Conservation (phyloP, 2,113 vertebrate genomes). For the Pogona vitticeps region DNA sequence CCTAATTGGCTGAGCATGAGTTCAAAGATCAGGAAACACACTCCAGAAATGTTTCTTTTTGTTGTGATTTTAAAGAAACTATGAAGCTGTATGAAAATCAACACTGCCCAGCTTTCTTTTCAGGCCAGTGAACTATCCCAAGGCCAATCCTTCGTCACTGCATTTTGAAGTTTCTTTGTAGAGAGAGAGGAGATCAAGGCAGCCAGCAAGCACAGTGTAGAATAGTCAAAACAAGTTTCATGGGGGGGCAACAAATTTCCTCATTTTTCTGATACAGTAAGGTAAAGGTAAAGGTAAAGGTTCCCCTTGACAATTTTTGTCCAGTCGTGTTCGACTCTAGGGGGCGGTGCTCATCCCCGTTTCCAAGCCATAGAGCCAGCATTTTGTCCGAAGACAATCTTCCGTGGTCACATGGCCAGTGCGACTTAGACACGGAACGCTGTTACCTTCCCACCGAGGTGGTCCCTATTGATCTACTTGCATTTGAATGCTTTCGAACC, state of each 20-base stretch:
- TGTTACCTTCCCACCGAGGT: too few species aligned
- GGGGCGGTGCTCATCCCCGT: too few species aligned
- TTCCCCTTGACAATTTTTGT: too few species aligned
- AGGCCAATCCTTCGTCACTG: constrained; percentile 3
- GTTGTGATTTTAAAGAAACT: constrained; percentile 36
- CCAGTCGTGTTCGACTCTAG: too few species aligned
- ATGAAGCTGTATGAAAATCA: neutral
- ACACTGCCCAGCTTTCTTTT: neutral
- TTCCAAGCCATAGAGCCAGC: too few species aligned
- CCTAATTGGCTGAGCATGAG: constrained; percentile 31
- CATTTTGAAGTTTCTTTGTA: constrained; percentile 25
- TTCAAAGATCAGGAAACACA: constrained; percentile 49
- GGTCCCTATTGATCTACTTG: too few species aligned
- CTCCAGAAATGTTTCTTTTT: constrained; percentile 44
- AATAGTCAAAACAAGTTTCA: constrained; percentile 33
- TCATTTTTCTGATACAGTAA: too few species aligned
- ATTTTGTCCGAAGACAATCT: too few species aligned
- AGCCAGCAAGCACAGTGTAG: neutral
- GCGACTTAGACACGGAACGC: too few species aligned
- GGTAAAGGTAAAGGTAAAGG: too few species aligned
- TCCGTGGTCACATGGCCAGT: too few species aligned
- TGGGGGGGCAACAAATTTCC: neutral
- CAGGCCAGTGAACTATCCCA: neutral
- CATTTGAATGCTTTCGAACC: too few species aligned
- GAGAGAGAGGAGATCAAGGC: constrained; percentile 5